These are phyloP conservation scores for Cavia aperea DNA, from an alignment of 2,113 vertebrate genomes.

Conservation along the genomic window DNA sequence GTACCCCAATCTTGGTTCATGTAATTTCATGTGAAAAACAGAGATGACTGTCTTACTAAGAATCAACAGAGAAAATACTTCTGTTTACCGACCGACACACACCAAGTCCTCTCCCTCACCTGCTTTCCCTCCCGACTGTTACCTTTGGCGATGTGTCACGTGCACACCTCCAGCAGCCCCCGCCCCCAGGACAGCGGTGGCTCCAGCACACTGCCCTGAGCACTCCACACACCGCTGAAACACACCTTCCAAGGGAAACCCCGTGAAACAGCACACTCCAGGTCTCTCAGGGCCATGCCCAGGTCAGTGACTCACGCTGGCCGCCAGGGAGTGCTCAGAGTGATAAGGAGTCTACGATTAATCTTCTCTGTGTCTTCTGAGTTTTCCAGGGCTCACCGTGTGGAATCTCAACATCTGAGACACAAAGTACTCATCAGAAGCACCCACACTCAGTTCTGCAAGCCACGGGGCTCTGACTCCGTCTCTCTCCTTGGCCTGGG, in stretches of 20 bases:
- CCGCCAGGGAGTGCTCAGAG: not conserved
- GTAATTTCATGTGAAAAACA: constrained; percentile 35
- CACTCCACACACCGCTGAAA: not conserved
- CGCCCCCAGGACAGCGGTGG: constrained; percentile 21
- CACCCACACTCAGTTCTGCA: constrained; percentile 30
- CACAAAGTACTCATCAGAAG: constrained; percentile 21
- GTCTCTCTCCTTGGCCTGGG: constrained; percentile 18
- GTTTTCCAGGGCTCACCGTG: not conserved
- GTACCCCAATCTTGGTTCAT: not conserved
- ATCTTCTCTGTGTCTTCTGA: constrained; percentile 32
- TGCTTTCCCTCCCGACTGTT: not conserved
- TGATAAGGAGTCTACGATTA: constrained; percentile 8
- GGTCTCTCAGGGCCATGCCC: not conserved
- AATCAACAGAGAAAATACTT: not conserved
- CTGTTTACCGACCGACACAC: not conserved
- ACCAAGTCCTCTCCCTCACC: not conserved
- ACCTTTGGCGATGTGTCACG: not conserved
- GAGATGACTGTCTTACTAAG: constrained; percentile 13
- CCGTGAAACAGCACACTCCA: constrained; percentile 27
- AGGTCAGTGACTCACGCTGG: constrained; percentile 30
- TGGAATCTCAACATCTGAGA: not conserved
- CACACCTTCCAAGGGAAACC: constrained; percentile 1
- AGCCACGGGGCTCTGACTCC: constrained; percentile 17
- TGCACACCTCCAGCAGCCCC: not conserved
- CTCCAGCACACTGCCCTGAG: not conserved